Evolutionary conservation across 2,113 vertebrate species (phyloP), one percentile per base, ranked within the genome.

Genomic region (Accipiter cooperii): DNA sequence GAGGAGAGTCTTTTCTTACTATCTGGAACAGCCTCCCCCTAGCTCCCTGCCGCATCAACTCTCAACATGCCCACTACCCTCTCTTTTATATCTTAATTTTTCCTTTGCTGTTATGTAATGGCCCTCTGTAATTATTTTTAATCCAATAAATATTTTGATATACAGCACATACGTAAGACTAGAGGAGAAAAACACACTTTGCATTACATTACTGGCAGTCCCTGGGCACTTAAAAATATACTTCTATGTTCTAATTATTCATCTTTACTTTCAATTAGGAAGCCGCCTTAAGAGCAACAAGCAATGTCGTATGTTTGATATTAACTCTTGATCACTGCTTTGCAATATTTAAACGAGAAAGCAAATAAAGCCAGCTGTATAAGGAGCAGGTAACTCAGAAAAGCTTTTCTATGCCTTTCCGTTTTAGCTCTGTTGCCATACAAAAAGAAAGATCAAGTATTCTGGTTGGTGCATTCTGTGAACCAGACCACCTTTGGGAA

Each of bases 331-430:
- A 90, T 89, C 85, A 89, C 61, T 91, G 74, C 91, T 97, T 73
- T 81, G 61, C 51, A 61, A 25, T 74, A 79, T 88, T 97, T 95
- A 95, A 95, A 96, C 0, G 6, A 93, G 71, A 95, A 96, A 75
- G 84, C 69, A 93, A 96, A 95, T 54, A 79, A 54, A 96, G 71
- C 61, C 96, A 96, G 90, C 76, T 84, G 28, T 63, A 34, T 31
- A 96, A 96, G 91, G 70, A 96, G 64, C 38, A 74, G 24, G 31
- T 85, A 85, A 81, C 89, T 75, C 66, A 61, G 84, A 77, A 70
- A 68, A 93, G 55, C 47, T 38, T 46, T 85, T 84, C 71, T 52
- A 15, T 9, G 12, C 13, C 63, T 76, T 90, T 90, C 63, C 16
- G 11, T 25, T 87, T 90, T 12, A 74, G 68, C 58, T 82, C 57